Percentiles rank a stretch among this genome's conserved stretches.
phyloP scores from a whole-genome alignment of 30 jellyfish, hydroid and myxozoan genomes.

The Aurelia coerulea region DNA sequence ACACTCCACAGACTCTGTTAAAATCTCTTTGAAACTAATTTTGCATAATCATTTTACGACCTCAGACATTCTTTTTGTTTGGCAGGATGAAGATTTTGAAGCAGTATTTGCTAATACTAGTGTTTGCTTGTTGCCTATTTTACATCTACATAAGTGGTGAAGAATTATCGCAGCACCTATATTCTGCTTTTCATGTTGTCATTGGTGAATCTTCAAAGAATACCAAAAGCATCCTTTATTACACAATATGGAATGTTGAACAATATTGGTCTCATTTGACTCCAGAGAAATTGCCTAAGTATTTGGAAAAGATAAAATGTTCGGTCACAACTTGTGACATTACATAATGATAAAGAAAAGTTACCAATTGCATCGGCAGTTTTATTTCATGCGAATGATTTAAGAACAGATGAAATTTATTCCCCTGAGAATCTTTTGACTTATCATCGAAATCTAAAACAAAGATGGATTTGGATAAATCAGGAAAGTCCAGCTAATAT shows the following conservation, averaged over 20 bases:
- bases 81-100: too few relatives aligned
- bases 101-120: too few relatives aligned
- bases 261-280: constrained; percentile 36
- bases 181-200: too few relatives aligned
- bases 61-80: too few relatives aligned
- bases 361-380: constrained; percentile 81
- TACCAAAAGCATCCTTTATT: constrained; percentile 8
- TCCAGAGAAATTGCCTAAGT: constrained; percentile 25
- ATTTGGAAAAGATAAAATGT: constrained; percentile 52
- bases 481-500: constrained; percentile 89
- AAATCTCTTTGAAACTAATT: too few relatives aligned
- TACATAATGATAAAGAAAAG: constrained; percentile 71
- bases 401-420: constrained; percentile 49
- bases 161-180: too few relatives aligned
- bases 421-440: constrained; percentile 30
- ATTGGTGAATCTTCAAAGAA: too few relatives aligned
- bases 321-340: constrained; percentile 59
- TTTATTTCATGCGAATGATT: constrained; percentile 88
- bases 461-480: constrained; percentile 90
- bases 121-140: too few relatives aligned
- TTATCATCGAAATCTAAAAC: constrained; percentile 43
- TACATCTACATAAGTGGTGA: too few relatives aligned
- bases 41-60: too few relatives aligned
- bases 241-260: constrained; percentile 52
- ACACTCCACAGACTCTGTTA: too few relatives aligned